Evolutionary conservation across 2,888 invertebrate species (phyloP).

Genomic region (Salticus scenicus): DNA sequence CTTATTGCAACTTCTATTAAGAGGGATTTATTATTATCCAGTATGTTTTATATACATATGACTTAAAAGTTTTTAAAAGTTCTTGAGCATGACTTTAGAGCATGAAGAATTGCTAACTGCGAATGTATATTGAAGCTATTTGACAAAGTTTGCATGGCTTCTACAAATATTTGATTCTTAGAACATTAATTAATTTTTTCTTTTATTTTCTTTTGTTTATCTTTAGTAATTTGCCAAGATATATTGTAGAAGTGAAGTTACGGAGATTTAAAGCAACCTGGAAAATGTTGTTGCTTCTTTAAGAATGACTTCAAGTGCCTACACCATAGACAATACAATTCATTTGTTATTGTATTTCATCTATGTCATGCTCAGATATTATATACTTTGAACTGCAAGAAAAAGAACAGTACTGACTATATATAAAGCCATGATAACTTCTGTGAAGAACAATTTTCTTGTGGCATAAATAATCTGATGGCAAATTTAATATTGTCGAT

Average conservation of each 20-base stretch:
- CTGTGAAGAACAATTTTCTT: no score
- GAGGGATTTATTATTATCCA: no score
- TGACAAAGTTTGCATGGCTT: conserved; percentile 22
- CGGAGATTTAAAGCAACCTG: conserved; percentile 50
- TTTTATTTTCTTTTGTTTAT: conserved; percentile 37
- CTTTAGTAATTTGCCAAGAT: conserved; percentile 57
- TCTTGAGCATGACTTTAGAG: neutral
- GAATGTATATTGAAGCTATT: neutral
- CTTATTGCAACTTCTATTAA: no score
- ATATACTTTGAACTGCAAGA: neutral
- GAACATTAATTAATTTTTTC: neutral
- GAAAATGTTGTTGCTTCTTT: conserved; percentile 31
- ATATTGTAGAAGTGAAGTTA: conserved; percentile 47
- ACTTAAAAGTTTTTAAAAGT: no score
- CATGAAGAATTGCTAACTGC: neutral
- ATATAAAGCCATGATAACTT: no score
- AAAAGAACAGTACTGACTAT: neutral
- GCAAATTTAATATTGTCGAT: no score
- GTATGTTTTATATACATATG: no score
- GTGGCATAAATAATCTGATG: no score
- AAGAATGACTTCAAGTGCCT: neutral
- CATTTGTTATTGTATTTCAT: conserved; percentile 11
- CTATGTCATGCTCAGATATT: conserved; percentile 6
- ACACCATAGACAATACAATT: neutral
- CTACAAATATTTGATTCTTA: neutral